Base-by-base conservation (phyloP, 2,113 vertebrate genomes). In the Romanogobio albipinnatus region DNA sequence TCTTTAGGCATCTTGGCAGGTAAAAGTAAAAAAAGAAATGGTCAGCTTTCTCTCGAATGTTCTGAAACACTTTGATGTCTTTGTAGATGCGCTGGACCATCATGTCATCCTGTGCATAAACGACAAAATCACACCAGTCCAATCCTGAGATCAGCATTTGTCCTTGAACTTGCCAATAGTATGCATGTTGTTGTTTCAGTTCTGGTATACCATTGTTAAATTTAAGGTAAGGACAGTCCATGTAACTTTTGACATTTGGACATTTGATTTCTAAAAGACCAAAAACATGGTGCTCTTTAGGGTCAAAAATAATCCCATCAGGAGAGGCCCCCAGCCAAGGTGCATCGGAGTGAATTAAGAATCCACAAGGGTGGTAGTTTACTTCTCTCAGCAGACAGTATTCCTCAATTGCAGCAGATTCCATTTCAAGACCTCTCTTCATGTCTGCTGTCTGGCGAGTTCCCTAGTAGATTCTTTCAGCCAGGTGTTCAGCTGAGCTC, bases 381-480 rank as follows among this genome's bases (percentile, higher is more conserved):
- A 39, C 39, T 39, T 39, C 39, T 39, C 39, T 1, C 39, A 39
- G 39, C 39, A 39, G 39, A 39, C 4, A 39, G 29, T 68, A 68
- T 36, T 68, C 64, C 29, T 33, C 22, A 4, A 62, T n/a, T 9
- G 53, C 26, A 78, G 33, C 74, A 78, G 82, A 33, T 33, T 83
- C 75, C 75, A 88, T 26, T 76, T 8, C 74, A 73, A 83, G 74
- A 14, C 51, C 86, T 74, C 78, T 78, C 73, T 82, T 87, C 83
- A 80, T 78, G 19, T 58, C 14, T 49, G 71, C 59, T 61, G 80
- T 85, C 47, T 73, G 83, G 26, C n/a, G 59, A 24, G 66, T 29
- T 59, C 51, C 59, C 33, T 80, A 77, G 45, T 8, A 8, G 45
- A 86, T 81, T 80, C 74, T 56, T 81, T 73, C 26, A 47, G 74